A percentile compares a stretch with the other conserved stretches of the same genome.
phyloP scores from a whole-genome alignment of 2,888 invertebrate species.

The Cabera pusaria region DNA sequence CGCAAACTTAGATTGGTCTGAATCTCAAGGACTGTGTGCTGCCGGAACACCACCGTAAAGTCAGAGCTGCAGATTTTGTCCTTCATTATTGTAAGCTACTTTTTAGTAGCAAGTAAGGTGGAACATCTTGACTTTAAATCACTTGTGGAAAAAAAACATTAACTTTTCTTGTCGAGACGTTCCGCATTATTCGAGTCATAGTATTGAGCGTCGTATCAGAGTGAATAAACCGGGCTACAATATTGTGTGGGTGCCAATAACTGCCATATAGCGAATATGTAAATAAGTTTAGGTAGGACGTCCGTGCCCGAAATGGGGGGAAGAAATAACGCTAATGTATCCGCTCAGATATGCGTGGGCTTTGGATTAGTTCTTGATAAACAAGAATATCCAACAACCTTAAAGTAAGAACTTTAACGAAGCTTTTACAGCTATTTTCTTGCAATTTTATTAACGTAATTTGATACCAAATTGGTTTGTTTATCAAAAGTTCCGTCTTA shows the following conservation, averaged over 20 bases:
- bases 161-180: no score
- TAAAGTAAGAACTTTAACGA: constrained; percentile 5
- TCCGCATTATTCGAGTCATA: constrained; percentile 3
- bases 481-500: constrained; percentile 9
- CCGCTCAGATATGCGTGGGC: constrained; percentile 65
- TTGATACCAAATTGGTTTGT: constrained; percentile 20
- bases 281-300: constrained; percentile 69
- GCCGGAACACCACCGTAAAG: no score
- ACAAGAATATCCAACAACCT: constrained; percentile 18
- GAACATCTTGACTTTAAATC: no score
- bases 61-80: no score
- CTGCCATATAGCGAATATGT: constrained; percentile 62
- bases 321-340: constrained; percentile 74
- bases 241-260: constrained; percentile 55
- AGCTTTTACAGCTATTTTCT: no score
- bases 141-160: no score
- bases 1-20: no score
- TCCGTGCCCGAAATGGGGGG: constrained; percentile 75
- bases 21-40: no score
- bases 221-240: constrained; percentile 33
- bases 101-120: no score
- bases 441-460: constrained; percentile 15
- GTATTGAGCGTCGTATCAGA: constrained; percentile 16
- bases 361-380: constrained; percentile 44
- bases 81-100: no score